Percentiles rank a stretch among this genome's conserved stretches.
Evolutionary conservation across 2,113 vertebrate genomes (phyloP).

Genomic region (Galeopterus variegatus): DNA sequence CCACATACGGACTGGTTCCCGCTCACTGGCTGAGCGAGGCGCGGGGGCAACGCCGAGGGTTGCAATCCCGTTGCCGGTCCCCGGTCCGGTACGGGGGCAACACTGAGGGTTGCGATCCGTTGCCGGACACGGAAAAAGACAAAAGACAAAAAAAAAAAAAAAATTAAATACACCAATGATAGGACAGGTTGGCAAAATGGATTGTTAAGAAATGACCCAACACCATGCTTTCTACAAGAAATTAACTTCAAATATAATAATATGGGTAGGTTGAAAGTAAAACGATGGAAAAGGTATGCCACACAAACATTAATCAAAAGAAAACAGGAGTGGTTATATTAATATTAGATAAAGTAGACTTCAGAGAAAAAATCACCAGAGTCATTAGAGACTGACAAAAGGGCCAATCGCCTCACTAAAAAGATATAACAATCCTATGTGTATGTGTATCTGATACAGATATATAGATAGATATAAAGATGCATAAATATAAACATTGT

Average conservation of each 20-base stretch:
- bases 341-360: background rate
- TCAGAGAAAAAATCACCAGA: background rate
- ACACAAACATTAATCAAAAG: background rate
- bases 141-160: no score
- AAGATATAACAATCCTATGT: no score
- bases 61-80: no score
- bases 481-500: background rate
- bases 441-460: fast-evolving
- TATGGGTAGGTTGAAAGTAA: background rate
- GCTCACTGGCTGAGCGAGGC: no score
- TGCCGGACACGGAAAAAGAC: no score
- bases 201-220: background rate
- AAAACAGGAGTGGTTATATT: background rate
- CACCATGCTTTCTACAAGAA: background rate
- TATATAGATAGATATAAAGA: background rate
- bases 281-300: background rate
- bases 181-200: background rate
- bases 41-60: no score
- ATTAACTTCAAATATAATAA: background rate
- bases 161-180: conserved; percentile 8
- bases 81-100: no score
- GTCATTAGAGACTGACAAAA: background rate
- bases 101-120: no score
- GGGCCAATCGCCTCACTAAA: background rate
- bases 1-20: no score